Conservation (phyloP, 2,797 vertebrate genomes). For the Sebastes elongatus region DNA sequence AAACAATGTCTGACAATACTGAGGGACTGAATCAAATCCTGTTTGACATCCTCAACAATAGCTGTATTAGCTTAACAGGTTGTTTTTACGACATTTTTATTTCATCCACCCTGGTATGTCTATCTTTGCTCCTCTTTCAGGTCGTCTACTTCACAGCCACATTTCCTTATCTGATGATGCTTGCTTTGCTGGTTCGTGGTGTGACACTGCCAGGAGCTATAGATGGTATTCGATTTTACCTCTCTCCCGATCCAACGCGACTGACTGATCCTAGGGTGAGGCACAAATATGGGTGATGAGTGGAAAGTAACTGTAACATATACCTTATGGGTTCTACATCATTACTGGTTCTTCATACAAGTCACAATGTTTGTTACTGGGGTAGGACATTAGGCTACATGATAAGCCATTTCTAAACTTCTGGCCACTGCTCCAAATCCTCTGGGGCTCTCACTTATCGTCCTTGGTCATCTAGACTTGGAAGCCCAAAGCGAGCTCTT, state of each 20-base stretch:
- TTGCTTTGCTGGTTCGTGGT: constrained; percentile 88
- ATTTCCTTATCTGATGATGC: constrained; percentile 91
- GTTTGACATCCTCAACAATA: background rate
- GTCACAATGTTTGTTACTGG: background rate
- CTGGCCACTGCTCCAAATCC: background rate
- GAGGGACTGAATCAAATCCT: background rate
- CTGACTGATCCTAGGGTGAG: constrained; percentile 83
- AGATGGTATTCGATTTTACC: constrained; percentile 89
- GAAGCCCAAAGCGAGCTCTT: background rate
- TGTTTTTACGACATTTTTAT: background rate
- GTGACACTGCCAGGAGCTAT: constrained; percentile 88
- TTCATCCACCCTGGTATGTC: background rate
- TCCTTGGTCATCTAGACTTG: background rate
- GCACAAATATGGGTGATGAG: background rate
- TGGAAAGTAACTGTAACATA: background rate
- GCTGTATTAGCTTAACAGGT: background rate
- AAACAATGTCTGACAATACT: background rate
- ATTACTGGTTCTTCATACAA: background rate
- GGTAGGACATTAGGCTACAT: background rate
- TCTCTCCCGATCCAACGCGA: constrained; percentile 88
- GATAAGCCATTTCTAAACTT: background rate
- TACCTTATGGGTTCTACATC: background rate
- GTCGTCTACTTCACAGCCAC: constrained; percentile 92
- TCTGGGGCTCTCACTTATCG: background rate
- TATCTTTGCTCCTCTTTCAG: constrained; percentile 39